Evolutionary conservation across 2,888 invertebrate genomes (phyloP).

Genomic region (Isotomurus palustris): DNA sequence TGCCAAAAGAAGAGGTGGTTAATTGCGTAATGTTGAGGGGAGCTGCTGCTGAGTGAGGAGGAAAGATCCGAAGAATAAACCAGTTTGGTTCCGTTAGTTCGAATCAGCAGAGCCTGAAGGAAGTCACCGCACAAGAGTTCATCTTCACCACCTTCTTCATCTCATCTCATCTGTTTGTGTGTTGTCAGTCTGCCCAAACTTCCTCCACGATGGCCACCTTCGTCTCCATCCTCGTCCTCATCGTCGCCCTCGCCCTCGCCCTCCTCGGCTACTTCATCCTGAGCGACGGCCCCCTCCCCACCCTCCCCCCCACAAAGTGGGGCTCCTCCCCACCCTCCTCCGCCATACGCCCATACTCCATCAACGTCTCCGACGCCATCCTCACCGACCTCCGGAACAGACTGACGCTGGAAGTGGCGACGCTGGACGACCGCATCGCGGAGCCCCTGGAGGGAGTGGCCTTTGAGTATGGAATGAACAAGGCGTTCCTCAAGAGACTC

Average conservation of each 20-base stretch:
- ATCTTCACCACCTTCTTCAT: no score
- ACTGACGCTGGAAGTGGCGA: constrained; percentile 57
- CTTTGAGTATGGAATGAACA: constrained; percentile 78
- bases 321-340: constrained; percentile 49
- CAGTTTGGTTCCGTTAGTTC: no score
- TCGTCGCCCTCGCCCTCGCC: constrained; percentile 7
- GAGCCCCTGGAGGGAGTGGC: constrained; percentile 54
- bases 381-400: constrained; percentile 54
- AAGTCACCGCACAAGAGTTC: no score
- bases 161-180: no score
- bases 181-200: no score
- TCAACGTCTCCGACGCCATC: constrained; percentile 61
- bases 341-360: constrained; percentile 58
- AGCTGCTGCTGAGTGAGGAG: no score
- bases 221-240: not conserved
- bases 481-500: constrained; percentile 62
- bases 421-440: constrained; percentile 46
- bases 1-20: no score
- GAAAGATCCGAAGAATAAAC: no score
- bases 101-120: no score
- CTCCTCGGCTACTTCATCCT: constrained; percentile 23
- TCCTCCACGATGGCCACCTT: constrained; percentile 19
- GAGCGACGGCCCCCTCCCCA: constrained; percentile 26
- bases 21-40: no score
- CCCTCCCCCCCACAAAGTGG: constrained; percentile 31